Evolutionary conservation across 2,888 invertebrate genomes (phyloP), one percentile per base, ranked within the genome.

Genomic region (Corythucha ciliata): DNA sequence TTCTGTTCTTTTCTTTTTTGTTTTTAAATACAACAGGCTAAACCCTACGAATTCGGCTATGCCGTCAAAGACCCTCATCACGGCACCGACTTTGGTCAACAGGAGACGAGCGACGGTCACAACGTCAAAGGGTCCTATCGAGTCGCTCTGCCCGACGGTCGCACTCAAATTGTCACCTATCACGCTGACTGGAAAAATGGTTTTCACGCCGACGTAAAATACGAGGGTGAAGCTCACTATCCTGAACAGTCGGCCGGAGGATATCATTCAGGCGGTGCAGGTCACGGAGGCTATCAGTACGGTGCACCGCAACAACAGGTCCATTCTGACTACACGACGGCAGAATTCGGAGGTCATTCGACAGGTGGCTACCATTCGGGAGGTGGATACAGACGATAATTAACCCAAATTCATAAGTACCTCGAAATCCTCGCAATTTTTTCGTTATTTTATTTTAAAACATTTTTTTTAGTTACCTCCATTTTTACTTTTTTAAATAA

Each of bases 111-210:
- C 58, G 74, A 77, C 55, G 83, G 81, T 10, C 76, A 78, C 57
- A 75, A 74, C 39, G 77, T 80, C 2, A 78, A 76, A 60, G 86
- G 87, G 12, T 77, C 78, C 56, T 87, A 87, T 70, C 82, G 84
- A 62, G 83, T 86, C 3, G 70, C 81, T 8, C 69, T 87, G 34
- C 89, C 89, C 5, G 89, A 90, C 66, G 89, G 89, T 6, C 76
- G 89, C 53, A 79, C 81, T 22, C 89, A 90, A 71, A 77, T 89
- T 57, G 89, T 89, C 8, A 81, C 82, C 62, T 90, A 90, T 66
- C 84, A 83, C 0, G 85, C 84, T 0, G 89, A 89, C 65, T 89
- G 89, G 88, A 85, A 86, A 67, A 84, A 83, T 61, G 90, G 90
- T 29, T 91, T 85, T 70, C 85, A 88, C 64, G 90, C 90, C 60